Evolutionary conservation across 1,140 invertebrate species (phyloP).

Genomic region (Muscidifurax raptorellus): DNA sequence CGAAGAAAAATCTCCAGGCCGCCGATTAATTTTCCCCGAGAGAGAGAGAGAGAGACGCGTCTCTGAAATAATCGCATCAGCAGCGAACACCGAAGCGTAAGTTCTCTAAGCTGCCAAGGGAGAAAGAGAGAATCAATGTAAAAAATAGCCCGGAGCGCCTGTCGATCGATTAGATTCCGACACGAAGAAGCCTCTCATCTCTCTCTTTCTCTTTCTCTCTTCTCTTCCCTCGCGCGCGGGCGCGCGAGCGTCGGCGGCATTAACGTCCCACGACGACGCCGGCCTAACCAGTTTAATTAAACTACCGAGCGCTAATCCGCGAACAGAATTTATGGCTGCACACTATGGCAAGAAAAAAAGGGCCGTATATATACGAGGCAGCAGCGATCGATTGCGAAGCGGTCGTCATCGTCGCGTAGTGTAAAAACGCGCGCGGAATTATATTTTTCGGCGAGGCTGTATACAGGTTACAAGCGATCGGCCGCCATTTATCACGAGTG

Average conservation of each 20-base stretch:
- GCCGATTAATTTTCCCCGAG: neutral
- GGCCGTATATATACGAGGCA: neutral
- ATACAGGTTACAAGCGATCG: constrained; percentile 42
- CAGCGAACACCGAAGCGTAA: neutral
- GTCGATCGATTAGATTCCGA: constrained; percentile 49
- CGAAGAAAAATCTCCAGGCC: neutral
- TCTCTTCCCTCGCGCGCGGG: constrained; percentile 29
- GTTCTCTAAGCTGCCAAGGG: neutral
- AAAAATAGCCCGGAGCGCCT: constrained; percentile 26
- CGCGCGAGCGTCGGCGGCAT: constrained; percentile 28
- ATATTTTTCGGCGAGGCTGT: constrained; percentile 31
- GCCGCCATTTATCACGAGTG: constrained; percentile 34
- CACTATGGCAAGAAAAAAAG: constrained; percentile 30
- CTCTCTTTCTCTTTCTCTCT: neutral
- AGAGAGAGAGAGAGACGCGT: neutral
- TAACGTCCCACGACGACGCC: constrained; percentile 44
- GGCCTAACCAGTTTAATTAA: constrained; percentile 67
- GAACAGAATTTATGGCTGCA: constrained; percentile 62
- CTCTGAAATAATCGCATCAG: neutral
- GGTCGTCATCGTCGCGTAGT: neutral
- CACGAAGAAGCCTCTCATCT: constrained; percentile 7
- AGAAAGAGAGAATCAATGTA: neutral
- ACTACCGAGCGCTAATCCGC: constrained; percentile 60
- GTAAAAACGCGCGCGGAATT: constrained; percentile 25
- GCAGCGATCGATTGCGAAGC: neutral